Base-by-base conservation (phyloP, 2,113 vertebrate species). In the Pelobates fuscus region DNA sequence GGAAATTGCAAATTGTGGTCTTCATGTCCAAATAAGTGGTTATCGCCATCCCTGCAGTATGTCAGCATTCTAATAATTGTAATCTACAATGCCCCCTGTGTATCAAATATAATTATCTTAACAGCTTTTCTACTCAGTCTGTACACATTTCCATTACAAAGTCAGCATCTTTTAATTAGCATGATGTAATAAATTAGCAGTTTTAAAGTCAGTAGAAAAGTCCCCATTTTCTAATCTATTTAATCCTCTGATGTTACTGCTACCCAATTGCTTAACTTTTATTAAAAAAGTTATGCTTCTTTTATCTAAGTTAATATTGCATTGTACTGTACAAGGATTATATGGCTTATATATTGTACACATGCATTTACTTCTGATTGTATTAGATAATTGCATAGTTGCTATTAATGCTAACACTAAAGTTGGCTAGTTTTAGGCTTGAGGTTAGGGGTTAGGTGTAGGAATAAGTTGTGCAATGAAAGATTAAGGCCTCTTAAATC, bases 121-220 rank as follows among this genome's bases (percentile, higher is more conserved):
- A 89, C 79, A 87, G 83, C 81, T 89, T 89, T 88, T 78, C 82
- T 83, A 78, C 67, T 80, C 70, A 78, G 79, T 80, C 77, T 80
- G 71, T 78, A 87, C 89, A 80, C 84, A 90, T 85, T 84, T 85
- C 81, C 76, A 90, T 89, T 88, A 91, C 25, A 78, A 86, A 88
- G 64, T 81, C 82, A 86, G 81, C 77, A 82, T 87, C 80, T 82
- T 83, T 87, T 91, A 90, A 88, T 91, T 89, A 87, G 81, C 81
- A 86, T 88, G 77, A 79, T 85, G 83, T 80, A 87, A 83, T 86
- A 90, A 92, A 92, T 90, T 88, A 91, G 78, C 78, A 82, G 85
- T 86, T 88, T 78, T 83, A 86, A 85, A 78, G 79, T 84, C 81
- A 84, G 59, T 80, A 89, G 86, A 66, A 79, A 88, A 81, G 81